Evolutionary conservation across 30 jellyfish, hydroid and myxozoan species (phyloP).

Genomic region (Aurelia sp.): DNA sequence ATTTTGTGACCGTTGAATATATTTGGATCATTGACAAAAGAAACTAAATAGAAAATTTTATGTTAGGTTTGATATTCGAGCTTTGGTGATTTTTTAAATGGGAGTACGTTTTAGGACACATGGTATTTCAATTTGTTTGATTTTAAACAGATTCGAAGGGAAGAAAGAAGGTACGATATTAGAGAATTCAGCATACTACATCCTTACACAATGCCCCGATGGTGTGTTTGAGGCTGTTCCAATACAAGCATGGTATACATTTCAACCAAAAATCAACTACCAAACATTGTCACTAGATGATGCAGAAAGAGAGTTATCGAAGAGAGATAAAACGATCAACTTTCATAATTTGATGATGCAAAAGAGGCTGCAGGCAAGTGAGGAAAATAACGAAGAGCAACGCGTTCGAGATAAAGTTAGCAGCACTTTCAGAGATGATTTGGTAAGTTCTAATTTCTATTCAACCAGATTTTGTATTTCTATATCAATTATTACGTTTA

Average conservation of each 20-base stretch:
- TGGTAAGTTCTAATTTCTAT: conserved; percentile 55
- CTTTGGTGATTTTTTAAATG: not conserved
- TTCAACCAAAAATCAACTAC: conserved; percentile 84
- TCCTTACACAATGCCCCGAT: conserved; percentile 93
- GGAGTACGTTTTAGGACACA: not conserved
- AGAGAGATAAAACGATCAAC: conserved; percentile 84
- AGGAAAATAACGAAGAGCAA: conserved; percentile 62
- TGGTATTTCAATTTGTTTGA: not conserved
- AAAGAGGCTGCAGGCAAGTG: conserved; percentile 71
- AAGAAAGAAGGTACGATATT: conserved; percentile 90
- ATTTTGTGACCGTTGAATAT: no score
- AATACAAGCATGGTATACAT: conserved; percentile 96
- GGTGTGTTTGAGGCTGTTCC: conserved; percentile 98
- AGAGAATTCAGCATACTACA: conserved; percentile 91
- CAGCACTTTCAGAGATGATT: conserved; percentile 56
- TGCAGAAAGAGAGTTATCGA: conserved; percentile 92
- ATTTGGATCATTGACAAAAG: no score
- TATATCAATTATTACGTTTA: no score
- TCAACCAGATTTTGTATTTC: not conserved
- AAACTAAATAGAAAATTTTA: no score
- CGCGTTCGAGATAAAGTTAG: conserved; percentile 62
- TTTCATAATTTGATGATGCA: conserved; percentile 74
- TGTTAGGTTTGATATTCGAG: no score
- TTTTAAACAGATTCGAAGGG: conserved; percentile 75
- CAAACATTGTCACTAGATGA: conserved; percentile 86